phyloP scores from a whole-genome alignment of 2,113 vertebrate genomes.

The Erythrocercus mccallii region DNA sequence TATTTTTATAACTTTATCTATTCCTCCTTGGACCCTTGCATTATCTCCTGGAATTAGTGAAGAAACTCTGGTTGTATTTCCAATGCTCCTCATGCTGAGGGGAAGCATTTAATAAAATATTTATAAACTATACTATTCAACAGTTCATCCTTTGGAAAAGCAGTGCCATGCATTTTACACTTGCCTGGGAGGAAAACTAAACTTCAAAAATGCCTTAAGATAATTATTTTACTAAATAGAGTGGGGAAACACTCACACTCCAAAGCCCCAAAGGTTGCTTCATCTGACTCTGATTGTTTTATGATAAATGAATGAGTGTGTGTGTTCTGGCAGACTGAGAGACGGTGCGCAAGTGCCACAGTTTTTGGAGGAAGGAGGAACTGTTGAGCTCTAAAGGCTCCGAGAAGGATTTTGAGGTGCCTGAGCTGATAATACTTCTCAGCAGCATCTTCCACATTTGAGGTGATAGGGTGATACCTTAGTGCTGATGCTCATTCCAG shows the following conservation, averaged over 20 bases:
- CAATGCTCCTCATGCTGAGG: not conserved
- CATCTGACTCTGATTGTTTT: not conserved
- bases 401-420: not conserved
- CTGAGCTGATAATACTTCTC: not conserved
- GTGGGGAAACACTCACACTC: not conserved
- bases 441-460: not conserved
- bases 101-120: not conserved
- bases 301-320: not conserved
- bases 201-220: not conserved
- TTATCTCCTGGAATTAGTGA: not conserved
- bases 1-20: not conserved
- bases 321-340: not conserved
- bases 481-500: not conserved
- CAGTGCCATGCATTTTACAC: not conserved
- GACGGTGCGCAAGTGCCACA: fast-evolving
- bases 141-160: not conserved
- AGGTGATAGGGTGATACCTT: not conserved
- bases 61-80: not conserved
- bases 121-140: not conserved
- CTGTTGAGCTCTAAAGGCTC: not conserved
- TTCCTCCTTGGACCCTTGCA: not conserved
- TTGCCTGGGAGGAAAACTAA: not conserved
- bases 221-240: not conserved
- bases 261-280: not conserved
- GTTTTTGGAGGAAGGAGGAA: not conserved